Conservation (phyloP, 2,888 invertebrate species). For the Gandaritis pyraliata region DNA sequence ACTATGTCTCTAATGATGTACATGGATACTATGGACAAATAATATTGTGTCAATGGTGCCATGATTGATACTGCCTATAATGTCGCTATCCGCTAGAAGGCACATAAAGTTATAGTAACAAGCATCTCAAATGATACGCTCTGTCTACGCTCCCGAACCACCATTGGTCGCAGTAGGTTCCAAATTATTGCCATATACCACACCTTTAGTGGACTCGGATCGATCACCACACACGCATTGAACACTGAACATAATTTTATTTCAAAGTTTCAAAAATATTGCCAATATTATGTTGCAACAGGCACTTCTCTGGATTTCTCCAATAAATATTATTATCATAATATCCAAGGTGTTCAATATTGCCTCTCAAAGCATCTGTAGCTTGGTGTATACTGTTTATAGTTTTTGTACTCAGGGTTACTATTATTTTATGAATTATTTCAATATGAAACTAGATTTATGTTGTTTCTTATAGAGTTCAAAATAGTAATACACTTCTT, state of each 20-base stretch:
- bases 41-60: conserved; percentile 67
- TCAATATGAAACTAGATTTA: conserved; percentile 62
- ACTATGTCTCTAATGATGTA: conserved; percentile 57
- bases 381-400: conserved; percentile 59
- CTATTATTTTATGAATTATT: conserved; percentile 59
- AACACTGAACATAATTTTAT: conserved; percentile 72
- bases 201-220: conserved; percentile 39
- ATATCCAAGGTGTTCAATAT: conserved; percentile 71
- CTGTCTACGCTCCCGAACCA: conserved; percentile 40
- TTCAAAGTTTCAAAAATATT: conserved; percentile 79
- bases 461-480: conserved; percentile 59
- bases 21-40: conserved; percentile 58
- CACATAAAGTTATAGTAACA: conserved; percentile 83
- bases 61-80: conserved; percentile 79
- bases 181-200: conserved; percentile 40
- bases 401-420: conserved; percentile 74
- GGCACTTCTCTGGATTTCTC: conserved; percentile 84
- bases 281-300: conserved; percentile 83
- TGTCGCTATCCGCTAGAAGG: conserved; percentile 83
- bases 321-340: conserved; percentile 81
- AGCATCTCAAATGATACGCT: conserved; percentile 77
- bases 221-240: conserved; percentile 58
- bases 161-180: conserved; percentile 23
- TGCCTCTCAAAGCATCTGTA: conserved; percentile 74
- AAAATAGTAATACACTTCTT: conserved; percentile 61